A percentile compares a stretch with the other conserved stretches of the same genome.
phyloP scores from a whole-genome alignment of 23 tunicate species.

The Aplidium turbinatum region DNA sequence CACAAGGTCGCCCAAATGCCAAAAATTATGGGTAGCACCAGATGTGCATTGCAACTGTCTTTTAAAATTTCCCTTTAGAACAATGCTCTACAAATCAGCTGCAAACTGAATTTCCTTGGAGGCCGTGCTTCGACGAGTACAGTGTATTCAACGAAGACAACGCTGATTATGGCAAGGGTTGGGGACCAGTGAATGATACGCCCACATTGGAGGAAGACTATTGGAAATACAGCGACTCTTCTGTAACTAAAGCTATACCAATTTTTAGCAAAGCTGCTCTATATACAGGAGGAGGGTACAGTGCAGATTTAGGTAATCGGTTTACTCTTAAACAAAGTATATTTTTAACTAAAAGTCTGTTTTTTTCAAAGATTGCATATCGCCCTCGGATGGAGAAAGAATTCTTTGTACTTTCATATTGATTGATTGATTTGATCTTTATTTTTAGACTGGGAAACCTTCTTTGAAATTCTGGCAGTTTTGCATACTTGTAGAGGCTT shows the following conservation, averaged over 20 bases:
- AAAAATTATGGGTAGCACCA: too few relatives aligned
- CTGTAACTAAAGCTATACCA: constrained; percentile 24
- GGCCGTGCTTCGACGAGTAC: constrained; percentile 25
- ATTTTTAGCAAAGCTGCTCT: background rate
- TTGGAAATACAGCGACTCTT: constrained; percentile 23
- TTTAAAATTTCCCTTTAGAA: background rate
- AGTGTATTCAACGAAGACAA: constrained; percentile 21
- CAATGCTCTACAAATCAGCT: background rate
- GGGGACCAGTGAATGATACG: constrained; percentile 4
- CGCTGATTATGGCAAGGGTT: constrained; percentile 7
- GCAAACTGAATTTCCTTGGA: background rate
- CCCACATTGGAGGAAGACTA: background rate
- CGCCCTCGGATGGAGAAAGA: too few relatives aligned
- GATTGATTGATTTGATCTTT: too few relatives aligned
- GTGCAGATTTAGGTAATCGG: constrained; percentile 41
- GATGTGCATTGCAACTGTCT: too few relatives aligned
- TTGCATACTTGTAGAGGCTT: too few relatives aligned
- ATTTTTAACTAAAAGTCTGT: background rate
- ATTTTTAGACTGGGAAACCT: too few relatives aligned
- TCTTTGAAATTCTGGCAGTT: too few relatives aligned
- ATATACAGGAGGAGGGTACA: constrained; percentile 55
- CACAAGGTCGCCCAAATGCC: too few relatives aligned
- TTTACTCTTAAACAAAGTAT: too few relatives aligned
- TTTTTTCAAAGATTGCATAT: too few relatives aligned
- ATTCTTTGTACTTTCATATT: too few relatives aligned